Base-by-base conservation (phyloP, 2,888 invertebrate genomes). In the Napeogenes inachia region DNA sequence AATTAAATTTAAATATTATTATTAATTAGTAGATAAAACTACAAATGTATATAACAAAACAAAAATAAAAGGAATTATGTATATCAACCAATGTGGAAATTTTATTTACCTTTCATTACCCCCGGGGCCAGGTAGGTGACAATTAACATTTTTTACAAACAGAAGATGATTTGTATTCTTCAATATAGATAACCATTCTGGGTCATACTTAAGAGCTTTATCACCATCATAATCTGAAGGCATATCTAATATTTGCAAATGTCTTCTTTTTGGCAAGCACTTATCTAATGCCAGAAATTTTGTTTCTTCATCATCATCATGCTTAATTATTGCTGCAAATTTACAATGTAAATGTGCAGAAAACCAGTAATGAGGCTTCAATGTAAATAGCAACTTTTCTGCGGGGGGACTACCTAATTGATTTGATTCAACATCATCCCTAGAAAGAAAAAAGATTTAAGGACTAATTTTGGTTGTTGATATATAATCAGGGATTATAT, bases 261-360 rank as follows among this genome's bases (percentile, higher is more conserved):
- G 99, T 66, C 95, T 93, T 66, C 98, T 91, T 73, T 93, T 93
- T 0, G 98, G 98, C 58, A 99, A 89, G 84, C 99, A 99, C 90
- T 99, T 99, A 81, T 99, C 99, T n/a, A 99, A 86, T 0, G 98
- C 97, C 69, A 99, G 85, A 84, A 99, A 99, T 79, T 95, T 97
- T 0, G 98, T 84, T 76, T 89, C 82, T 45, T 68, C 77, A 13
- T 86, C 86, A 63, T 92, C 82, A 35, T 92, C 85, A 81, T 98
- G 98, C 45, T 93, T 92, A 4, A 99, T 93, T 3, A 97, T 71
- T 0, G 99, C 99, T 12, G 96, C 94, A 90, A 98, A 99, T 87
- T 98, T 97, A 73, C 97, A 97, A 85, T 99, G 99, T 69, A 99
- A 91, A 92, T 99, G 99, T 42, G 98, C 99, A 8, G 98, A 92